A percentile compares a stretch with the other conserved stretches of the same genome.
Evolutionary conservation across 92 coral and sea anemone genomes (phyloP).

Genomic region (Porites evermanni): DNA sequence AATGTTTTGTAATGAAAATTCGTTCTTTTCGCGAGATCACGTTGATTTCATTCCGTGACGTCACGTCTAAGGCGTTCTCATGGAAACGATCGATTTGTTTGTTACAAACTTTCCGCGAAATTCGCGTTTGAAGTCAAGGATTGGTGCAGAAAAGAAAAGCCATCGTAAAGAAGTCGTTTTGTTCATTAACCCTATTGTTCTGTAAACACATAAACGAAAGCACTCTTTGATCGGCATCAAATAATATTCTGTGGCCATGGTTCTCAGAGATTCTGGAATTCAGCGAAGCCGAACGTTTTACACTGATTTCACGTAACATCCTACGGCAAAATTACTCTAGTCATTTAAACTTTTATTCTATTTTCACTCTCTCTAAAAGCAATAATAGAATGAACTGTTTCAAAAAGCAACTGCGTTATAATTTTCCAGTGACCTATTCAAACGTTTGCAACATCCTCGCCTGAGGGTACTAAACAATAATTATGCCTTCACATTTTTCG

Average conservation of each 20-base stretch:
- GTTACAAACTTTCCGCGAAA: slow-evolving; percentile 31
- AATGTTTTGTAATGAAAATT: slow-evolving; percentile 32
- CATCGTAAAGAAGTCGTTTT: slow-evolving; percentile 26
- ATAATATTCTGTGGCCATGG: neutral
- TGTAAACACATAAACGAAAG: neutral
- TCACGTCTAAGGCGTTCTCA: slow-evolving; percentile 77
- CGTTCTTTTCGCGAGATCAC: slow-evolving; percentile 57
- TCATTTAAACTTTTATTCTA: neutral
- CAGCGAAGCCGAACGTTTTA: neutral
- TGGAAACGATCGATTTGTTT: slow-evolving; percentile 69
- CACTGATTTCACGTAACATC: too few relatives aligned
- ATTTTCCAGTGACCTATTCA: too few relatives aligned
- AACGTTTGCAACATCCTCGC: too few relatives aligned
- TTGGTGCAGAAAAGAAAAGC: slow-evolving; percentile 10
- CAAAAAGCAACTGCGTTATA: too few relatives aligned
- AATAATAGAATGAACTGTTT: too few relatives aligned
- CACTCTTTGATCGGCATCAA: neutral
- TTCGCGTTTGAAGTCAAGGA: neutral
- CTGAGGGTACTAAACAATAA: too few relatives aligned
- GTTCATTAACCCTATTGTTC: slow-evolving; percentile 23
- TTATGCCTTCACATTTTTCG: too few relatives aligned
- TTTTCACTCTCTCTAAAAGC: too few relatives aligned
- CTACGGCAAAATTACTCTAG: neutral
- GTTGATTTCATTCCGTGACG: slow-evolving; percentile 77
- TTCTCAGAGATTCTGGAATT: slow-evolving; percentile 46